Base-by-base conservation (phyloP, 2,888 invertebrate genomes). In the Tromatobia lineatoria region DNA sequence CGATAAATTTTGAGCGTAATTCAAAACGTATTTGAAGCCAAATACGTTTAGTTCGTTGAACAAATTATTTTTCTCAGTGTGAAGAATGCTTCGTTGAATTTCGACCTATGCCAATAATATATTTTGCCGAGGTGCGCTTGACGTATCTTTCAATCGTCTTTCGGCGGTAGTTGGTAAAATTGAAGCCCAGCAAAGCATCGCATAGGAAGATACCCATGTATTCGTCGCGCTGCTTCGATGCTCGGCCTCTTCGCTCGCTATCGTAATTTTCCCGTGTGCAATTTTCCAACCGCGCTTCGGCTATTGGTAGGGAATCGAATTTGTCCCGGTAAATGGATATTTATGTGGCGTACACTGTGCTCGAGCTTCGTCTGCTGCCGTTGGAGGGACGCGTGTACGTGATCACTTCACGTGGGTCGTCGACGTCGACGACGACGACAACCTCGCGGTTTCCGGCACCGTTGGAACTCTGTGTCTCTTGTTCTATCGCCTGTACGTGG, bases 321-420 rank as follows among this genome's bases (percentile, higher is more conserved):
- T 90, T 87, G 85, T 85, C 84, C 79, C 75, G 82, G 87, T 70
- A 87, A 89, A 89, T 88, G 86, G 86, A 87, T 87, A 88, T 88
- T 89, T 87, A 87, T 87, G 85, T 64, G 86, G 73, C 64, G 84
- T 57, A 70, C 71, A 34, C 81, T 38, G 75, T 71, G 54, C 71
- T 47, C 23, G 6, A n/a, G 34, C 47, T 64, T 64, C 61, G 38
- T 23, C 25, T 34, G 18, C 25, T 20, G 29, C 38, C 67, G 61
- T 50, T 23, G 29, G 54, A 59, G 52, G 47, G 15, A 23, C n/a
- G 76, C 45, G 52, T 18, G 45, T 52, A 42, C 66, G 80, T 54
- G 64, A 61, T 71, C 61, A 50, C 73, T 69, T 61, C 78, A 29
- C 69, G 74, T 73, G 70, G 66, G 73, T 70, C 77, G 59, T 84